These are phyloP conservation scores for Limnephilus marmoratus DNA, from an alignment of 2,888 invertebrate genomes.

Conservation along the genomic window DNA sequence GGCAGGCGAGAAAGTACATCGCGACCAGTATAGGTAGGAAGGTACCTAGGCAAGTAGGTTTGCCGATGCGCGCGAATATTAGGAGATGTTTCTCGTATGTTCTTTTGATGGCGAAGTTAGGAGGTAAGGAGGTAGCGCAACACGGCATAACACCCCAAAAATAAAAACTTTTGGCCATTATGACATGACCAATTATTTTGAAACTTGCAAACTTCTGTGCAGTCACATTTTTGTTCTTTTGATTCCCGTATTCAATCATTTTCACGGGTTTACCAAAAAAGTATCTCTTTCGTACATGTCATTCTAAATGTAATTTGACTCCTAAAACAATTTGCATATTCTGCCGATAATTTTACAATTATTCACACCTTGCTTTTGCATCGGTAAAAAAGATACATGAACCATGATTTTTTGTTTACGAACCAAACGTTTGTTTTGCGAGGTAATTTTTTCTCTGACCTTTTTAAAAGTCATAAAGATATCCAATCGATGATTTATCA, in stretches of 20 bases:
- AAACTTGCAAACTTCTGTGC: not conserved
- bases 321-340: not conserved
- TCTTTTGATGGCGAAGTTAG: too few species aligned
- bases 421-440: not conserved
- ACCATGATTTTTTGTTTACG: not conserved
- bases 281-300: not conserved
- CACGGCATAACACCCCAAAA: too few species aligned
- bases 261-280: not conserved
- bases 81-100: too few species aligned
- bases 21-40: too few species aligned
- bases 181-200: too few species aligned
- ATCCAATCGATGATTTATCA: not conserved
- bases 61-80: too few species aligned
- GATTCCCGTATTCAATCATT: not conserved
- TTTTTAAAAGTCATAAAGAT: not conserved
- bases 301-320: too few species aligned
- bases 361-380: not conserved
- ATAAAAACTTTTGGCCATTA: too few species aligned
- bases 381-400: not conserved
- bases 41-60: too few species aligned
- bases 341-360: not conserved
- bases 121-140: too few species aligned
- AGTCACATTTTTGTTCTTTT: not conserved
- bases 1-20: too few species aligned
- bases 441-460: not conserved